Conservation (phyloP, 2,888 invertebrate species). For the Globia sparganii region DNA sequence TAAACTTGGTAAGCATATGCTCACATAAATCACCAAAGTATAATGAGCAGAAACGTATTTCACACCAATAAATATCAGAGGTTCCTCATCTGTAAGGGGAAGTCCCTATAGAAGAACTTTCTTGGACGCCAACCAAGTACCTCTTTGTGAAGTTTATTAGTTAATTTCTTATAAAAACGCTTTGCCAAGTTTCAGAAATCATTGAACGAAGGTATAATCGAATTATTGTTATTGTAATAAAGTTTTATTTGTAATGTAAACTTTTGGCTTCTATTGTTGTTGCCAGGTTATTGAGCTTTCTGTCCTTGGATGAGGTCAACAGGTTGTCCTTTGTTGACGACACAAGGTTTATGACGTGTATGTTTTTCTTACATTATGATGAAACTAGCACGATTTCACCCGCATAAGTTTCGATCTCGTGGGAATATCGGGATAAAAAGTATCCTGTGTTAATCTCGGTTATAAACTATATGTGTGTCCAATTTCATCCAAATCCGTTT, state of each 20-base stretch:
- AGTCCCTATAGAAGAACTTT: slow-evolving; percentile 35
- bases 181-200: slow-evolving; percentile 39
- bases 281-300: slow-evolving; percentile 5
- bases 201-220: slow-evolving; percentile 17
- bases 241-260: slow-evolving; percentile 16
- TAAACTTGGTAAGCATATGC: background rate
- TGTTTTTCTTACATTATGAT: background rate
- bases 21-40: slow-evolving; percentile 17
- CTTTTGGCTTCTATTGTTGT: slow-evolving; percentile 20
- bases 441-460: no score
- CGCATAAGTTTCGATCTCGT: no score
- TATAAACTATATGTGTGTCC: no score
- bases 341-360: slow-evolving; percentile 1
- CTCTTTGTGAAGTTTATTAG: slow-evolving; percentile 45
- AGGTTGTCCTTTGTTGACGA: slow-evolving; percentile 13
- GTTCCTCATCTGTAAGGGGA: background rate
- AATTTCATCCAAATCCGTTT: no score
- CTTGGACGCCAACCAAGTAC: slow-evolving; percentile 34
- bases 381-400: no score
- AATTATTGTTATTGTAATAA: slow-evolving; percentile 22
- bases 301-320: slow-evolving; percentile 29
- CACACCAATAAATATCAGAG: slow-evolving; percentile 28
- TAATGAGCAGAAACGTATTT: slow-evolving; percentile 25
- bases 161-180: slow-evolving; percentile 53
- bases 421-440: no score